phyloP scores from a whole-genome alignment of 2,888 invertebrate species.

The Micoletzkya japonica region DNA sequence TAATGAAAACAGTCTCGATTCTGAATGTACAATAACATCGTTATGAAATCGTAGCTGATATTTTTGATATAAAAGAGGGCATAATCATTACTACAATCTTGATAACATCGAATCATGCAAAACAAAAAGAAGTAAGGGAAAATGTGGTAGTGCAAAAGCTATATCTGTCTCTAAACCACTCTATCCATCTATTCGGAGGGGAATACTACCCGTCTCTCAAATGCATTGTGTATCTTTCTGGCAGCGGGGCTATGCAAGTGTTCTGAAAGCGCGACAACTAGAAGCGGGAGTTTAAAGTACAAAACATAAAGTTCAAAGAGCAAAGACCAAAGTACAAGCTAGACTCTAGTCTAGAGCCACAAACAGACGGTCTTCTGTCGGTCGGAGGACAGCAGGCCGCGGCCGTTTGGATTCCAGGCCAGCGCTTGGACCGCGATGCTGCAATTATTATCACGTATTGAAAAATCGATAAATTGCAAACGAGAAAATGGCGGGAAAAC shows the following conservation, averaged over 20 bases:
- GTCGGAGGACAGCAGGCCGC: slow-evolving; percentile 51
- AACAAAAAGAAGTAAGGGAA: too few species aligned
- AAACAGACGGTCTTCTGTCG: slow-evolving; percentile 43
- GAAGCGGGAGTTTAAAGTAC: not conserved
- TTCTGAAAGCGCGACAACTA: not conserved
- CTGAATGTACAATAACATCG: too few species aligned
- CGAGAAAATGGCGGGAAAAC: not conserved
- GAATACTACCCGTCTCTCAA: too few species aligned
- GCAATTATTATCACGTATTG: not conserved
- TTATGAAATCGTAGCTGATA: too few species aligned
- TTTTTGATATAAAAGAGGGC: too few species aligned
- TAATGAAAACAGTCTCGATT: too few species aligned
- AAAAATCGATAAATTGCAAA: not conserved
- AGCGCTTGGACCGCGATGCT: slow-evolving; percentile 47
- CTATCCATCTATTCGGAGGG: too few species aligned
- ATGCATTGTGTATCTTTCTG: too few species aligned
- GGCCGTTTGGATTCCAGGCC: slow-evolving; percentile 58
- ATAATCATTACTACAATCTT: too few species aligned
- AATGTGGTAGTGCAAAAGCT: too few species aligned
- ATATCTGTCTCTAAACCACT: too few species aligned
- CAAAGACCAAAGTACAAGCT: slow-evolving; percentile 7
- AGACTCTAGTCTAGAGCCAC: slow-evolving; percentile 35
- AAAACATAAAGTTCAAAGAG: not conserved
- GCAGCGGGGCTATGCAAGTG: not conserved
- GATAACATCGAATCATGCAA: too few species aligned